Percentiles rank a stretch among this genome's conserved stretches.
Evolutionary conservation across 2,888 invertebrate species (phyloP).

Genomic region (Melinaea marsaeus): DNA sequence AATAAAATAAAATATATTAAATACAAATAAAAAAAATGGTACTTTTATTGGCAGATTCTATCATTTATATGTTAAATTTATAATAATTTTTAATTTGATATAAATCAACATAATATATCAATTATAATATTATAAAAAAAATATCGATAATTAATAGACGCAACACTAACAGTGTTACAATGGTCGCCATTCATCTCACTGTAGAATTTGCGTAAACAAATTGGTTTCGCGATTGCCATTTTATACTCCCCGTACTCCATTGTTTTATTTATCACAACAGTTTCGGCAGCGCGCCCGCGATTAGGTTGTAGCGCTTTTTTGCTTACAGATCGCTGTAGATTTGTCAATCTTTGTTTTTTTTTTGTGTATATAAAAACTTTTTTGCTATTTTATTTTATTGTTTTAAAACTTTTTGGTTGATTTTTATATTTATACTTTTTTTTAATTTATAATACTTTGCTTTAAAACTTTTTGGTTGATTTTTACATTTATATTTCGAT

Average conservation of each 20-base stretch:
- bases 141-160: constrained; percentile 24
- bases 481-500: too few species aligned
- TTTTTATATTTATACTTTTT: neutral
- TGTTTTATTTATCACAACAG: constrained; percentile 77
- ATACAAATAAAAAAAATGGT: too few species aligned
- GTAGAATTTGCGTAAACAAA: constrained; percentile 79
- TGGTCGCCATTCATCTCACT: constrained; percentile 76
- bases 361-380: constrained; percentile 1
- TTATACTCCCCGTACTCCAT: constrained; percentile 75
- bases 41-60: too few species aligned
- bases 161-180: constrained; percentile 68
- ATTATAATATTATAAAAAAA: constrained; percentile 10
- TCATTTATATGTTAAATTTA: too few species aligned
- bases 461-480: too few species aligned
- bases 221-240: constrained; percentile 79
- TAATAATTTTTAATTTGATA: neutral
- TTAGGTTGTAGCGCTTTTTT: constrained; percentile 74
- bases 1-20: too few species aligned
- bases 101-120: neutral
- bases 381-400: constrained; percentile 21
- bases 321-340: constrained; percentile 66
- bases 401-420: neutral
- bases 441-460: too few species aligned
- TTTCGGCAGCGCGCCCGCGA: constrained; percentile 72
- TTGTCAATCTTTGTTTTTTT: constrained; percentile 59